Evolutionary conservation across 2,888 invertebrate genomes (phyloP).

Genomic region (Callyntrura guangdongensis): DNA sequence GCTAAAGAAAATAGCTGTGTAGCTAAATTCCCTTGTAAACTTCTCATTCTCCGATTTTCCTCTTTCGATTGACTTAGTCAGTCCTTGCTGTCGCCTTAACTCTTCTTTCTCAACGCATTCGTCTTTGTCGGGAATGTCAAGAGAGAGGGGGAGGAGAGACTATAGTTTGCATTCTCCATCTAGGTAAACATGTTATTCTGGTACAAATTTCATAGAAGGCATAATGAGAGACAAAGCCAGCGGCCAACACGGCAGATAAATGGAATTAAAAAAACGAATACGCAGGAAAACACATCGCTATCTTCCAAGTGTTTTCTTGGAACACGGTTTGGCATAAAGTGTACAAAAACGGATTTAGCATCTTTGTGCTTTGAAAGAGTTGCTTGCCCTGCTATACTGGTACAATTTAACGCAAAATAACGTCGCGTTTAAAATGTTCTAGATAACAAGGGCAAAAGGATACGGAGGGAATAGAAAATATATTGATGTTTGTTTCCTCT

Average conservation of each 20-base stretch:
- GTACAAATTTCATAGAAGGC: background rate
- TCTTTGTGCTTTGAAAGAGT: too few species aligned
- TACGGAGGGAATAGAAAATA: too few species aligned
- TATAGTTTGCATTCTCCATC: slow-evolving; percentile 45
- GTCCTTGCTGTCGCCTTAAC: slow-evolving; percentile 68
- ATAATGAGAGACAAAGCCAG: background rate
- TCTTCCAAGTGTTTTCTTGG: slow-evolving; percentile 8
- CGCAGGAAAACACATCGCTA: too few species aligned
- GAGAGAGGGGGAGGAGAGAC: too few species aligned
- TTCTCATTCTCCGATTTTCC: slow-evolving; percentile 17
- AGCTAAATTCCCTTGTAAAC: slow-evolving; percentile 64
- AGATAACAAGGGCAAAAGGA: too few species aligned
- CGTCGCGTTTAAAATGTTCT: too few species aligned
- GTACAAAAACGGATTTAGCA: too few species aligned
- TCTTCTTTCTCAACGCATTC: slow-evolving; percentile 67
- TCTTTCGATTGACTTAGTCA: slow-evolving; percentile 68
- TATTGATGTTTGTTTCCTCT: slow-evolving; percentile 13
- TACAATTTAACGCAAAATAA: too few species aligned
- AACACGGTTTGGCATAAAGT: too few species aligned
- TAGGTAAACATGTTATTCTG: slow-evolving; percentile 47
- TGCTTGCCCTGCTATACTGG: too few species aligned
- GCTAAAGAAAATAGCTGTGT: slow-evolving; percentile 38
- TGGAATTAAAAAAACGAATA: slow-evolving; percentile 6
- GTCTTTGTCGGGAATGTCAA: slow-evolving; percentile 72
- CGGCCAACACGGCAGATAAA: slow-evolving; percentile 22